Evolutionary conservation across 2,797 vertebrate genomes (phyloP).

Genomic region (Schizopygopsis pylzovi): DNA sequence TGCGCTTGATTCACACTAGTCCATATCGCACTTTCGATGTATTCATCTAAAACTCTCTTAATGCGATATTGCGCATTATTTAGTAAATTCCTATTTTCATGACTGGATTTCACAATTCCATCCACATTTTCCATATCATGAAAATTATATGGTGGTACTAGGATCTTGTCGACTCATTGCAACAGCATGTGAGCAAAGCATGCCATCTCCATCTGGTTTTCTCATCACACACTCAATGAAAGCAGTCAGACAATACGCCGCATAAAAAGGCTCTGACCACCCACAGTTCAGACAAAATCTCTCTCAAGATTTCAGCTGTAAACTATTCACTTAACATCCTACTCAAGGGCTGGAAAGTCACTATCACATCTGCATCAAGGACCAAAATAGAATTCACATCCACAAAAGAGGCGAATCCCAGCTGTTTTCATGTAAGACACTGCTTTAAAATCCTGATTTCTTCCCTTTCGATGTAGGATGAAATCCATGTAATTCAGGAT

Average conservation of each 20-base stretch:
- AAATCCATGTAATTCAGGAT: background rate
- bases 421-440: background rate
- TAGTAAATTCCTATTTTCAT: background rate
- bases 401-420: background rate
- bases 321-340: slow-evolving; percentile 17
- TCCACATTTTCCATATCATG: background rate
- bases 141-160: background rate
- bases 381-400: background rate
- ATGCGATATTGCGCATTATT: background rate
- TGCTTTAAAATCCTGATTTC: background rate
- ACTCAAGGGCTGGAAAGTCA: background rate
- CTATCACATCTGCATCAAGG: background rate
- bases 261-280: slow-evolving; percentile 19
- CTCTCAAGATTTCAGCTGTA: background rate
- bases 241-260: background rate
- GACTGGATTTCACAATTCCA: background rate
- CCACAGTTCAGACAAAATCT: slow-evolving; percentile 14
- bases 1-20: background rate
- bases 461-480: background rate
- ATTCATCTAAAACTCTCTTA: background rate
- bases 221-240: slow-evolving; percentile 2
- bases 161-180: background rate
- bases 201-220: background rate
- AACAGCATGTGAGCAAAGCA: background rate
- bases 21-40: too few relatives aligned